Base-by-base conservation (phyloP, 2,888 invertebrate genomes). In the Rhaphigaster nebulosa region DNA sequence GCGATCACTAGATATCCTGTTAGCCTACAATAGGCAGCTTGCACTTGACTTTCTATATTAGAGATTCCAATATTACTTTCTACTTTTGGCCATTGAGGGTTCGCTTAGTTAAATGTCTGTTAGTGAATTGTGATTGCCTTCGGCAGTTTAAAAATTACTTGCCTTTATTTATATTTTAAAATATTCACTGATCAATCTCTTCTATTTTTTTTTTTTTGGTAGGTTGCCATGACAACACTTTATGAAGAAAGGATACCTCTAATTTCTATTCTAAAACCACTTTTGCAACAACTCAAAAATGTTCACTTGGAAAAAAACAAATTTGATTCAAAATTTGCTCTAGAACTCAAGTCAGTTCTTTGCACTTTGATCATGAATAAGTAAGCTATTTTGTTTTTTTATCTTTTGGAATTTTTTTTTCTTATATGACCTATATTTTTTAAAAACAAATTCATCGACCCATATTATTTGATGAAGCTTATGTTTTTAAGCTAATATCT, bases 171-270 rank as follows among this genome's bases (percentile, higher is more conserved):
- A n/a, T n/a, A n/a, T n/a, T 1, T 60, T 1, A n/a, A n/a, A 10
- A 54, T 6, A 50, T 87, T 54, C 1, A 23, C 34, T 38, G 0
- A 56, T 54, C 20, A 87, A 29, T 87, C 50, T 10, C 50, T 18
- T 23, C 15, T 88, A 56, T 26, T 56, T 54, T 50, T n/a, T 54
- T n/a, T 52, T 87, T 15, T 76, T 54, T 92, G 91, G 15, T 91
- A 93, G 93, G 94, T 94, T 54, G 94, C 94, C 4, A 94, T 94
- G 41, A 93, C 94, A 93, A 94, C 94, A 0, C 93, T 94, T 3
- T 94, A 94, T 90, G 94, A 94, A 92, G 94, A 94, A 90, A 94
- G 94, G 92, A 94, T 94, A 92, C 94, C 94, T n/a, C 92, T 94
- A 1, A 94, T 94, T 92, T 94, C 94, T 0, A 92, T 94, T 29